Conservation (phyloP, 2,797 vertebrate genomes). For the Florisuga fusca region DNA sequence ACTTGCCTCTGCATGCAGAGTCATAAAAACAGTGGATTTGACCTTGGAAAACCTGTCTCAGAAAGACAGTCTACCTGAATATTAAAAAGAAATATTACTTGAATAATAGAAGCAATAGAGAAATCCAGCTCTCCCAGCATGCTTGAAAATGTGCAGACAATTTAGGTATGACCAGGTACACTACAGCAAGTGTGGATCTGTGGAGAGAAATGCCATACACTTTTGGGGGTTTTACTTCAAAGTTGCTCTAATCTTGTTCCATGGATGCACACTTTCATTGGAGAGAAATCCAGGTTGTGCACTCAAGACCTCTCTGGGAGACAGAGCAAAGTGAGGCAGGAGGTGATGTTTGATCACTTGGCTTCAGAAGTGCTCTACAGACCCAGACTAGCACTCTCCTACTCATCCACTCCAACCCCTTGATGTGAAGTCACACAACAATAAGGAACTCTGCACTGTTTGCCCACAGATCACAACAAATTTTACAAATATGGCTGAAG, state of each 20-base stretch:
- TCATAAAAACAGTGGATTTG: background rate
- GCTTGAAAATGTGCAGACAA: background rate
- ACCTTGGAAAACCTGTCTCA: background rate
- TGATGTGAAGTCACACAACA: background rate
- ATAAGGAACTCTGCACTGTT: background rate
- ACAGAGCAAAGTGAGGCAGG: background rate
- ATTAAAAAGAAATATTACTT: background rate
- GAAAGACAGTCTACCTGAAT: background rate
- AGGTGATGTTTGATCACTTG: background rate
- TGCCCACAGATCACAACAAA: background rate
- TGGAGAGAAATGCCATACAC: background rate
- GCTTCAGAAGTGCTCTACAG: background rate
- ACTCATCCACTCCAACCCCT: background rate
- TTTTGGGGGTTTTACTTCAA: background rate
- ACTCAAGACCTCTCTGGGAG: background rate
- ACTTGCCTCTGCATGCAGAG: background rate
- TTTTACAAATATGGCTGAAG: background rate
- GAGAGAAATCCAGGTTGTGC: background rate
- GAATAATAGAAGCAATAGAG: background rate
- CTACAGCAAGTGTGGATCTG: background rate
- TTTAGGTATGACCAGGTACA: accelerated
- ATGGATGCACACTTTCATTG: background rate
- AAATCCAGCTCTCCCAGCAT: background rate
- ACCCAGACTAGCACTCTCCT: background rate
- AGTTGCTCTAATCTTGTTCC: background rate